phyloP scores from a whole-genome alignment of 2,888 invertebrate species.

The Achlya flavicornis region DNA sequence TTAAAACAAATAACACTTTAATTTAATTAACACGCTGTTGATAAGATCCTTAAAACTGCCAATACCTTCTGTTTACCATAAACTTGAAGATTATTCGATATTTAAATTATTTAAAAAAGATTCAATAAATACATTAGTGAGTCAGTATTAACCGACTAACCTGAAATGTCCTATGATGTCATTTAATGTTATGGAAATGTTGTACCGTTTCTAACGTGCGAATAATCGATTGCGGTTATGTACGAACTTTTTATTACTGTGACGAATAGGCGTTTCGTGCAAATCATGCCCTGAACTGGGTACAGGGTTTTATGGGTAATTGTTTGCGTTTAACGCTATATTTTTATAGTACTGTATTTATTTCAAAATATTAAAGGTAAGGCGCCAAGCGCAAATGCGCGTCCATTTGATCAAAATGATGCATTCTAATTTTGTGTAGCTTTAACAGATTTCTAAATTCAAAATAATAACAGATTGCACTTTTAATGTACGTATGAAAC shows the following conservation, averaged over 20 bases:
- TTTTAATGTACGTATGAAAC: too few species aligned
- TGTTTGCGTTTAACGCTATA: neutral
- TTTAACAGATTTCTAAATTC: too few species aligned
- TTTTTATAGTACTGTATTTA: neutral
- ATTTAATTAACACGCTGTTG: neutral
- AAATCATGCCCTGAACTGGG: slow-evolving; percentile 24
- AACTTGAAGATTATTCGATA: neutral
- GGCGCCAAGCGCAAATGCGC: too few species aligned
- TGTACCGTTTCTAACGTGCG: slow-evolving; percentile 46
- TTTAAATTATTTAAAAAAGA: neutral
- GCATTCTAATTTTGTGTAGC: too few species aligned
- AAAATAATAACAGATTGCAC: too few species aligned
- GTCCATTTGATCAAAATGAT: too few species aligned
- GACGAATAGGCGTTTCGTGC: slow-evolving; percentile 49
- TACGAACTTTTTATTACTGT: slow-evolving; percentile 54
- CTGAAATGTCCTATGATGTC: slow-evolving; percentile 29
- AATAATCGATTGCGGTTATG: slow-evolving; percentile 63
- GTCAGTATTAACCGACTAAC: slow-evolving; percentile 19
- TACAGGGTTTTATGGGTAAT: slow-evolving; percentile 17
- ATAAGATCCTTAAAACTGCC: too few species aligned
- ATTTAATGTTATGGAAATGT: slow-evolving; percentile 38
- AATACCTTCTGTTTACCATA: neutral
- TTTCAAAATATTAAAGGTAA: neutral
- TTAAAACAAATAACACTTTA: neutral
- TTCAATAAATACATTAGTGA: neutral